These are phyloP conservation scores for Panagrolaimus sp. DNA, from an alignment of 1,140 invertebrate species.

Conservation along the genomic window DNA sequence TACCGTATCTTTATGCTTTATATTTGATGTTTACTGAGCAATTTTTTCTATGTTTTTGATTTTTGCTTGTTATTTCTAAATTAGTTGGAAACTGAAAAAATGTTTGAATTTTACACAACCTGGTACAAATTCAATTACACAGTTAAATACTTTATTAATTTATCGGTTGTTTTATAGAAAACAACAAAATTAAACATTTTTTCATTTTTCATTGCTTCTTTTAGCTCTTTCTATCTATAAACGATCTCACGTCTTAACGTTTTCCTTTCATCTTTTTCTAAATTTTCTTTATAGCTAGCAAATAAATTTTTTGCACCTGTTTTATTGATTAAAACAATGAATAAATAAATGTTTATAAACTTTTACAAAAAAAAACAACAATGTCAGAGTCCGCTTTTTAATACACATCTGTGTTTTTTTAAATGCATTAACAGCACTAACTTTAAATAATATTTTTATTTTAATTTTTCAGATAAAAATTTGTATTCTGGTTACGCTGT, in stretches of 20 bases:
- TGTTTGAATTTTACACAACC: neutral
- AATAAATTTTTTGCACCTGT: neutral
- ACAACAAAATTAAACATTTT: too few relatives aligned
- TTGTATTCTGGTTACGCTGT: conserved; percentile 21
- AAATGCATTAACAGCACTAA: neutral
- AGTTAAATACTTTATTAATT: too few relatives aligned
- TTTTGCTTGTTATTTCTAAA: neutral
- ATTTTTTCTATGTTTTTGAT: too few relatives aligned
- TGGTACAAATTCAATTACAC: too few relatives aligned
- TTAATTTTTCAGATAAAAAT: conserved; percentile 30
- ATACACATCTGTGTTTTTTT: neutral
- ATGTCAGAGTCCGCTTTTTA: too few relatives aligned
- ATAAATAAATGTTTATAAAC: neutral
- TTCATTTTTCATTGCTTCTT: too few relatives aligned
- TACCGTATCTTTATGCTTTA: neutral
- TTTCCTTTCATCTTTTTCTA: too few relatives aligned
- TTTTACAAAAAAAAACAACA: neutral
- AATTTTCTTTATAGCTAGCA: too few relatives aligned
- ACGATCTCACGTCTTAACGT: too few relatives aligned
- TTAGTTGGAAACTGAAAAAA: neutral
- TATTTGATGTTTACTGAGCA: too few relatives aligned
- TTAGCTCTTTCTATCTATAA: too few relatives aligned
- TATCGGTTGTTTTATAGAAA: too few relatives aligned
- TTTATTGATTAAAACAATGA: neutral
- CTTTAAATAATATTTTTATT: neutral